Conservation (phyloP, 1,140 invertebrate genomes). For the Drosophila eugracilis region DNA sequence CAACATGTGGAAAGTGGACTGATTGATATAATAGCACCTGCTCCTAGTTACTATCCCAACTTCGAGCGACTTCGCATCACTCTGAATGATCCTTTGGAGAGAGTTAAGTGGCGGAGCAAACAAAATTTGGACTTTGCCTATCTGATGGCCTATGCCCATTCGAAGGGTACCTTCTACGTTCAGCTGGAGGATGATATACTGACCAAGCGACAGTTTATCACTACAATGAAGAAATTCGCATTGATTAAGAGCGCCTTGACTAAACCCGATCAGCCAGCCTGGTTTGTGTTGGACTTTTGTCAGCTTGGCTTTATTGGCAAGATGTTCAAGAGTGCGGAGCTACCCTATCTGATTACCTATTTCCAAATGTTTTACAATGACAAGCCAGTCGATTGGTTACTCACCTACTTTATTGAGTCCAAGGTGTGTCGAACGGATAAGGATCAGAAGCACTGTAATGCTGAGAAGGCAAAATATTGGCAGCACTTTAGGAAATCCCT, state of each 20-base stretch:
- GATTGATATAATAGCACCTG: slow-evolving; percentile 95
- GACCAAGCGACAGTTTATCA: slow-evolving; percentile 93
- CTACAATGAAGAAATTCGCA: slow-evolving; percentile 95
- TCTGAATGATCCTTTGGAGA: slow-evolving; percentile 94
- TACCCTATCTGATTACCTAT: slow-evolving; percentile 96
- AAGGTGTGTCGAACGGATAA: slow-evolving; percentile 96
- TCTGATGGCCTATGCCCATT: slow-evolving; percentile 97
- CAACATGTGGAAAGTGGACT: slow-evolving; percentile 91
- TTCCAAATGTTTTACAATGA: slow-evolving; percentile 95
- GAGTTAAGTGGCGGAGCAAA: slow-evolving; percentile 97
- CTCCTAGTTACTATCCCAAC: slow-evolving; percentile 95
- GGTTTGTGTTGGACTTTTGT: slow-evolving; percentile 98
- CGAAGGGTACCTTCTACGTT: slow-evolving; percentile 91
- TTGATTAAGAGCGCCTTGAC: slow-evolving; percentile 90
- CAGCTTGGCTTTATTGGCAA: slow-evolving; percentile 97
- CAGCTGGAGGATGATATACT: slow-evolving; percentile 98
- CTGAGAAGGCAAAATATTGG: slow-evolving; percentile 92
- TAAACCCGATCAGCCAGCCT: slow-evolving; percentile 87
- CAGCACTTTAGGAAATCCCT: slow-evolving; percentile 96
- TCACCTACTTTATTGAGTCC: slow-evolving; percentile 95
- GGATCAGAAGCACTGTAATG: slow-evolving; percentile 95
- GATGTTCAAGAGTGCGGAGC: slow-evolving; percentile 95
- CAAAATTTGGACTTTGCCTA: slow-evolving; percentile 98
- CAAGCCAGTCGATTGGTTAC: slow-evolving; percentile 98
- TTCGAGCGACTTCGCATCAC: slow-evolving; percentile 91